A percentile compares a stretch with the other conserved stretches of the same genome.
Evolutionary conservation across 2,113 vertebrate genomes (phyloP).

Genomic region (Calypte anna): DNA sequence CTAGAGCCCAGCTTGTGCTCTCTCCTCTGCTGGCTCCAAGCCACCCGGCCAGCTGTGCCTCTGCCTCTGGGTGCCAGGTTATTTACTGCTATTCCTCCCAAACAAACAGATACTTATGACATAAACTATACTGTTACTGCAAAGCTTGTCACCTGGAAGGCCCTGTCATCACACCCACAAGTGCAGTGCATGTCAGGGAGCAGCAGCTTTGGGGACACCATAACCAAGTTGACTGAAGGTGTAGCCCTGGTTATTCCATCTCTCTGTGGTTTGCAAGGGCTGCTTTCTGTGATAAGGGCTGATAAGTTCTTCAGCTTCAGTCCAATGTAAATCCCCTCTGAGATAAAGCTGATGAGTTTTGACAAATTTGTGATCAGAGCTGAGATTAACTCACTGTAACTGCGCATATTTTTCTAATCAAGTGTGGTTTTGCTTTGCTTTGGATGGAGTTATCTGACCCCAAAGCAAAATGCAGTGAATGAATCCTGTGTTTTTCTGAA

Average conservation of each 20-base stretch:
- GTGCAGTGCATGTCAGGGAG: not conserved
- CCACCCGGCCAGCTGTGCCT: not conserved
- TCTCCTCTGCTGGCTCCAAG: not conserved
- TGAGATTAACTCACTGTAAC: not conserved
- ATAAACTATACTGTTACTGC: not conserved
- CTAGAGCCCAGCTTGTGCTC: not conserved
- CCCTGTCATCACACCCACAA: not conserved
- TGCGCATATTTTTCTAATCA: not conserved
- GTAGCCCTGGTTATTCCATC: not conserved
- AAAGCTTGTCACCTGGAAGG: not conserved
- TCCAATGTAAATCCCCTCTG: not conserved
- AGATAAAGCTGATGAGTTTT: slow-evolving; percentile 16
- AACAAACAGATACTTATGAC: not conserved
- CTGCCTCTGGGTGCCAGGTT: not conserved
- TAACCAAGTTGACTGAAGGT: not conserved
- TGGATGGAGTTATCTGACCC: not conserved
- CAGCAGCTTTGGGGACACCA: not conserved
- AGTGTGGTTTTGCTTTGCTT: not conserved
- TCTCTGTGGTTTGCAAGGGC: not conserved
- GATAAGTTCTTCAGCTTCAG: slow-evolving; percentile 13
- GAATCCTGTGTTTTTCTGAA: not conserved
- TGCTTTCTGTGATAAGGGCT: slow-evolving; percentile 2
- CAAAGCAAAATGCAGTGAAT: not conserved
- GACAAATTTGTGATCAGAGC: slow-evolving; percentile 20
- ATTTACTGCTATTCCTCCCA: not conserved